Evolutionary conservation across 2,113 vertebrate species (phyloP), one percentile per base, ranked within the genome.

Genomic region (Gymnogyps californianus): DNA sequence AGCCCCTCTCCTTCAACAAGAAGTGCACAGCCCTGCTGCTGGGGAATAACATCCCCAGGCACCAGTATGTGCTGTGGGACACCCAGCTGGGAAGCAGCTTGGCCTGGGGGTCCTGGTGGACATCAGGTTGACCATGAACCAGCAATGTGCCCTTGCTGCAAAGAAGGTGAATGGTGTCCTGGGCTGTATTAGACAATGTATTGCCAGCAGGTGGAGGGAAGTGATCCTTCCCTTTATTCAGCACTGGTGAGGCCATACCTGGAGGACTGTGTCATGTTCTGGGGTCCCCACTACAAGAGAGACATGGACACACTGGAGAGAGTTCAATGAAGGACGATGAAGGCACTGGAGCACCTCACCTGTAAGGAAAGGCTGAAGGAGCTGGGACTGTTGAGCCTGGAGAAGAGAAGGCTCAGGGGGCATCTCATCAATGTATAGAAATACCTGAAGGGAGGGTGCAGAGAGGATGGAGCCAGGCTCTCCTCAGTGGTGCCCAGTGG

Each of bases 261-360:
- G 36, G 11, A 32, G 74, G 21, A 0, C 19, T 11, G 10, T 15
- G 59, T 40, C 22, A 2, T 40, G 44, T 11, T 28, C 54, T 42
- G 65, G n/a, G 18, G 11, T 4, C 3, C 14, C 22, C 26, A 29
- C 51, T 4, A 4, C 11, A 10, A 3, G 25, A 3, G 16, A n/a
- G 52, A 3, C 8, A 16, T 0, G 28, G 55, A 6, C 13, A 16
- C 3, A 3, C 28, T 6, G 29, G n/a, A n/a, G 6, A 15, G 16
- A 32, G 54, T 2, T n/a, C 5, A 3, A 0, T 7, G 24, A 8
- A 40, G 32, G 54, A 12, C 11, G 25, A 11, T n/a, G 31, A 32
- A 9, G 46, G 36, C 38, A 1, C 32, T 67, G 54, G 54, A 74
- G 32, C 6, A 11, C 16, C 38, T 67, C 25, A 24, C 2, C 17